Percentiles rank a stretch among this genome's conserved stretches.
phyloP scores from a whole-genome alignment of 2,888 invertebrate genomes.

The Acrobasis suavella region DNA sequence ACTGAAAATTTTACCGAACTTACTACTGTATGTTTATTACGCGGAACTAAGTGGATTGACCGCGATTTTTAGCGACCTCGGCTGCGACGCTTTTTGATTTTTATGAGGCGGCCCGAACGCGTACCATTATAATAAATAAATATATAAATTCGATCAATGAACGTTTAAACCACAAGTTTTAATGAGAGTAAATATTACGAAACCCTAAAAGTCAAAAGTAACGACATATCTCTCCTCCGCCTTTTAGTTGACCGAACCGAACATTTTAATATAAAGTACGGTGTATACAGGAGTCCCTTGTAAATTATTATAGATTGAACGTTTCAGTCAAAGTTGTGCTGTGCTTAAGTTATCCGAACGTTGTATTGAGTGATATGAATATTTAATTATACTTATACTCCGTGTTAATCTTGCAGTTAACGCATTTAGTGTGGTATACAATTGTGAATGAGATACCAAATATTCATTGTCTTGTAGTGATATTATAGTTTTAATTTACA shows the following conservation, averaged over 20 bases:
- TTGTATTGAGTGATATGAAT: slow-evolving; percentile 58
- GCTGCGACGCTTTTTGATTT: too few species aligned
- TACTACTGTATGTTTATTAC: too few species aligned
- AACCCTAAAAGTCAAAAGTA: not conserved
- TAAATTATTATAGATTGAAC: slow-evolving; percentile 17
- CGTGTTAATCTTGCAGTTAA: slow-evolving; percentile 51
- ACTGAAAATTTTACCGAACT: too few species aligned
- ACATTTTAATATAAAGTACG: not conserved
- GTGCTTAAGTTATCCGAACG: slow-evolving; percentile 62
- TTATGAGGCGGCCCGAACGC: too few species aligned
- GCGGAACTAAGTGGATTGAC: too few species aligned
- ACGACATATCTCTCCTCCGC: not conserved
- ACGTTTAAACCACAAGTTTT: too few species aligned
- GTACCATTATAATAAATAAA: too few species aligned
- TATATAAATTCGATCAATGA: too few species aligned
- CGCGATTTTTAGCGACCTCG: too few species aligned
- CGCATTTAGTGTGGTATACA: slow-evolving; percentile 56
- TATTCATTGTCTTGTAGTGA: slow-evolving; percentile 62
- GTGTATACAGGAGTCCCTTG: not conserved
- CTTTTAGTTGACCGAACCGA: not conserved
- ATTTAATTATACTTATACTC: slow-evolving; percentile 45
- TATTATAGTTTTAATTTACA: slow-evolving; percentile 32
- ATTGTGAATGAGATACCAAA: slow-evolving; percentile 78
- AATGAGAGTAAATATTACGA: not conserved
- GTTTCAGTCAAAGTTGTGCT: slow-evolving; percentile 63